Percentiles rank a stretch among this genome's conserved stretches.
phyloP scores from a whole-genome alignment of 2,797 vertebrate species.

The Hipposideros larvatus region DNA sequence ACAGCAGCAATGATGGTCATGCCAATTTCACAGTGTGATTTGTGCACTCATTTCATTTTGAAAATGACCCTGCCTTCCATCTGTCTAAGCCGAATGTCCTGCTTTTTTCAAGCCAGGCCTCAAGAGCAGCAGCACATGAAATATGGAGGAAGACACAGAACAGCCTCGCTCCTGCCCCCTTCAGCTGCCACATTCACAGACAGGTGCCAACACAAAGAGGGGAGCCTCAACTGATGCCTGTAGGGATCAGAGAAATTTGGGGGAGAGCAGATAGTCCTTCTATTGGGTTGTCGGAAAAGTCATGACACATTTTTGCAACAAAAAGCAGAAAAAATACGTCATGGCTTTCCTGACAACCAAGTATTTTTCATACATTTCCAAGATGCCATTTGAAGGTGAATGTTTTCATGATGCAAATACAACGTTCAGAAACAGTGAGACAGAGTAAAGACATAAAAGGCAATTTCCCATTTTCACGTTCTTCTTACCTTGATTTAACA shows the following conservation, averaged over 20 bases:
- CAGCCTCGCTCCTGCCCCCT: conserved; percentile 13
- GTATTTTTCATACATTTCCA: neutral
- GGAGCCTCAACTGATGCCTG: neutral
- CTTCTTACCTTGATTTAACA: conserved; percentile 45
- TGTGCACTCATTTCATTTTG: conserved; percentile 79
- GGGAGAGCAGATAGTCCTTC: neutral
- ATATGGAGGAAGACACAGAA: conserved; percentile 50
- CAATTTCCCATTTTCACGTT: neutral
- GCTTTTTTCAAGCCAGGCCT: conserved; percentile 72
- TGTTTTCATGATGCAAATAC: neutral
- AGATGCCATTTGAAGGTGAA: conserved; percentile 52
- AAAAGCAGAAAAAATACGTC: too few species aligned
- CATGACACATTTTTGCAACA: too few species aligned
- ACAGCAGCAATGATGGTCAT: conserved; percentile 51
- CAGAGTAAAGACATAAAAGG: neutral
- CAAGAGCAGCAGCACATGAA: conserved; percentile 60
- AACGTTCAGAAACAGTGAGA: neutral
- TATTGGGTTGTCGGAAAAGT: neutral
- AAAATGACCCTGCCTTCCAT: conserved; percentile 81
- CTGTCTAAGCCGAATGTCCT: conserved; percentile 77
- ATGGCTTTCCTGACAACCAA: too few species aligned
- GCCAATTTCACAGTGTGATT: conserved; percentile 80
- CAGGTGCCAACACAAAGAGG: neutral
- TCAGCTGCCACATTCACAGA: conserved; percentile 29
- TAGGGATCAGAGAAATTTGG: neutral